Base-by-base conservation (phyloP, 2,113 vertebrate species). In the Bathybates hornii region DNA sequence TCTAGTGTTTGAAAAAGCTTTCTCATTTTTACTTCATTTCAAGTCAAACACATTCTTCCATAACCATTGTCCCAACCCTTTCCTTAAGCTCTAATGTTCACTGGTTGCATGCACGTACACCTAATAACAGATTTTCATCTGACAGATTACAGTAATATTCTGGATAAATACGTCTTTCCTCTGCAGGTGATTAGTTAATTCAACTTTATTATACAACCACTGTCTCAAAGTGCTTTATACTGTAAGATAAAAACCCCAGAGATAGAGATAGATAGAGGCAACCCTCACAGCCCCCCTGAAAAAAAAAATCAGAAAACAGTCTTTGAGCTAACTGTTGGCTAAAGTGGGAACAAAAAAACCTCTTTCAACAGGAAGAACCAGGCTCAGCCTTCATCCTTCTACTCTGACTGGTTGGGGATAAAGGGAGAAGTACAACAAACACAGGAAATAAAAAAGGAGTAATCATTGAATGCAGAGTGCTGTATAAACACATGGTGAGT, bases 281-380 rank as follows among this genome's bases (percentile, higher is more conserved):
- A 34, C 6, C 6, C 32, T 29, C 9, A 17, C 32, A 36, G 0
- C 17, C 32, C 29, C 1, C 16, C 29, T 29, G 2, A 2, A 32
- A 61, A 32, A 29, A 32, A 34, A 10, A 61, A 34, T 34, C 29
- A 11, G 29, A 34, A 63, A 63, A 63, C 16, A 0, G 16, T 17
- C 59, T 6, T 63, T 63, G 29, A 61, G 21, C 11, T 3, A 14
- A 29, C 5, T 10, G 3, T 63, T 3, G 59, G 59, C 59, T 34
- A 63, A 63, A 63, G 59, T 34, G 29, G 16, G 9, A 34, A 63
- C 16, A 12, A 3, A 11, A 63, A 63, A 61, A 2, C 16, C 29
- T 29, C 57, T 61, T 61, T 61, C 16, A 61, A 19, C 59, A 63
- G 59, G 59, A 63, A 63, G 29, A 61, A 34, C 2, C 59, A 63